Evolutionary conservation across 2,888 invertebrate genomes (phyloP), one percentile per base, ranked within the genome.

Genomic region (Spilarctia lutea): DNA sequence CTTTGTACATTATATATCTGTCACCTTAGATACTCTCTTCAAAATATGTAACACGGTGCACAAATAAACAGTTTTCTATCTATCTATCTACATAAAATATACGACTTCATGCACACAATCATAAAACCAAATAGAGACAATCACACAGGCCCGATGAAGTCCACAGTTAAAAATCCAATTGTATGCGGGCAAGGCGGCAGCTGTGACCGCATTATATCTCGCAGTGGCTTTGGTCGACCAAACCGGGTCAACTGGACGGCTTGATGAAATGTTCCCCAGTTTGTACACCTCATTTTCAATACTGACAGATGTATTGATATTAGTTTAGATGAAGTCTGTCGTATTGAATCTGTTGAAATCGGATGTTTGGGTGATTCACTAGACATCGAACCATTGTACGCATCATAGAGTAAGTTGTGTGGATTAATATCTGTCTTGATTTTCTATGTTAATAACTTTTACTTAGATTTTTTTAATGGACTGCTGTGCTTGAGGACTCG

Each of bases 101-200:
- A 7, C 42, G 65, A 56, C 24, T n/a, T 63, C 18, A 1, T 18
- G 48, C 24, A 6, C 39, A 11, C 79, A 83, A 83, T 79, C 81
- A 78, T 77, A 76, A 81, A 83, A 87, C 81, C 79, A 84, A 88
- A 87, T 87, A 88, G 87, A 88, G 85, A 81, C 85, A 87, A 86
- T 86, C 78, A 80, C 76, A 82, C 82, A 83, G 83, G 77, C 84
- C 63, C 85, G 79, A 86, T 87, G 83, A 86, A 86, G 85, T 86
- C 86, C 82, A 81, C 85, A 86, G 91, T 92, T 91, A 92, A 93
- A 92, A 92, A 90, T 91, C 90, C 91, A 91, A 93, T 93, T 90
- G 91, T 89, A 90, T 86, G 87, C 89, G 89, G 90, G 85, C 85
- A 83, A 86, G 86, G 75, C 86, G 85, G 84, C 92, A 89, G 91